A percentile compares a stretch with the other conserved stretches of the same genome.
Conservation (phyloP, 2,888 invertebrate species). For the Troilus luridus region DNA sequence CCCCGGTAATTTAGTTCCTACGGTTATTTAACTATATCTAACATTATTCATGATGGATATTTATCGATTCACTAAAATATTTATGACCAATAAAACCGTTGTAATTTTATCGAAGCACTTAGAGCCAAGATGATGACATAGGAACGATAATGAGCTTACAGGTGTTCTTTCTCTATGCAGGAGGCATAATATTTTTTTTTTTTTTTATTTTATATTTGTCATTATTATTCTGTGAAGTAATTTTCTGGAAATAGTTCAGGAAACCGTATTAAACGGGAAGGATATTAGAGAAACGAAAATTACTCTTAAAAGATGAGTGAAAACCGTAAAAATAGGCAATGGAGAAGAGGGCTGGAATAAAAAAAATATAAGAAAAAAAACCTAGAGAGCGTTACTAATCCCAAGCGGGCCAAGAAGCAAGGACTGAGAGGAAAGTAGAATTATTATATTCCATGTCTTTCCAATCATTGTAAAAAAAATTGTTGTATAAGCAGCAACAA, state of each 20-base stretch:
- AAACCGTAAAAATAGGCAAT: slow-evolving; percentile 39
- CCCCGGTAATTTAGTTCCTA: not conserved
- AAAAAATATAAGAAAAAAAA: not conserved
- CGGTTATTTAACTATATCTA: not conserved
- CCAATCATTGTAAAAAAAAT: not conserved
- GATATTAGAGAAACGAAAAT: slow-evolving; percentile 30
- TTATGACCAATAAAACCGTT: not conserved
- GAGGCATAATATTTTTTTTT: not conserved
- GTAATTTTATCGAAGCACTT: not conserved
- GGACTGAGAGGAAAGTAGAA: slow-evolving; percentile 39
- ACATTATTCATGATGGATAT: slow-evolving; percentile 1
- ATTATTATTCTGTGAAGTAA: not conserved
- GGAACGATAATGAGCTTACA: not conserved
- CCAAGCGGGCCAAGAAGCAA: slow-evolving; percentile 6
- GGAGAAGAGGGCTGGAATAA: slow-evolving; percentile 41
- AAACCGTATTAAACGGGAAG: slow-evolving; percentile 22
- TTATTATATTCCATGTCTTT: slow-evolving; percentile 44
- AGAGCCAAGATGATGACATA: not conserved
- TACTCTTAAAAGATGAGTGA: slow-evolving; percentile 40
- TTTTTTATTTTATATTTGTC: not conserved
- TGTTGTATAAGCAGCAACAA: too few species aligned
- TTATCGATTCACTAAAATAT: slow-evolving; percentile 9
- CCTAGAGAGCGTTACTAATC: slow-evolving; percentile 40
- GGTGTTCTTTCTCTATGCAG: not conserved
- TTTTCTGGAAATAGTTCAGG: slow-evolving; percentile 11